These are phyloP conservation scores for Solen grandis DNA, from an alignment of 1,140 invertebrate genomes.

Conservation along the genomic window DNA sequence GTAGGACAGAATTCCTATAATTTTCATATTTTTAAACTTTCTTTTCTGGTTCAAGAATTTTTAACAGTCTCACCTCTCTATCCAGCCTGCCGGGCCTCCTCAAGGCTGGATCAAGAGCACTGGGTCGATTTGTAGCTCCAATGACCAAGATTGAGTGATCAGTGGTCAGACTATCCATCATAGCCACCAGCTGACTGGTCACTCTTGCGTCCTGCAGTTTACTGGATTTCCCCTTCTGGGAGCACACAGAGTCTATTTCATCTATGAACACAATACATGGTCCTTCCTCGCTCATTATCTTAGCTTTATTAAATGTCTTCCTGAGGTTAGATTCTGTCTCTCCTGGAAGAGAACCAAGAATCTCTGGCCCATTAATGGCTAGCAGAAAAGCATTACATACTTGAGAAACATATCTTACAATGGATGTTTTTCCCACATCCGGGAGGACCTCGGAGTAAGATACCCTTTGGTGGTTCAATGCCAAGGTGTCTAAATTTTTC, in stretches of 20 bases:
- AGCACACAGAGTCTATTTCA: constrained; percentile 77
- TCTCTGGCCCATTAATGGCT: constrained; percentile 72
- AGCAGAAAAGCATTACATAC: constrained; percentile 67
- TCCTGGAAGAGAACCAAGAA: constrained; percentile 72
- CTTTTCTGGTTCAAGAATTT: too few relatives aligned
- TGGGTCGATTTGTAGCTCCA: constrained; percentile 75
- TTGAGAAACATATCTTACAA: constrained; percentile 67
- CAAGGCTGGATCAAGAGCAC: constrained; percentile 66
- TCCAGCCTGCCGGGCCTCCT: constrained; percentile 75
- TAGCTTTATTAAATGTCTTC: constrained; percentile 68
- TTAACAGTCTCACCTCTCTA: constrained; percentile 72
- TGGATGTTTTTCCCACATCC: constrained; percentile 78
- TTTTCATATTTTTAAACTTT: too few relatives aligned
- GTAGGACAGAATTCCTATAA: too few relatives aligned
- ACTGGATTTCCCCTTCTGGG: constrained; percentile 52
- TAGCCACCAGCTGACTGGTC: constrained; percentile 62
- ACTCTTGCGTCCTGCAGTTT: constrained; percentile 50
- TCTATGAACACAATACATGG: constrained; percentile 77
- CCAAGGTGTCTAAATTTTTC: constrained; percentile 27
- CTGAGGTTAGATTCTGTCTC: constrained; percentile 73
- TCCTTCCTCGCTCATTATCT: constrained; percentile 67
- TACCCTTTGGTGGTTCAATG: constrained; percentile 59
- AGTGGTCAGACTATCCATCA: constrained; percentile 65
- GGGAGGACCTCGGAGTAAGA: constrained; percentile 75
- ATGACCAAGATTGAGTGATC: constrained; percentile 70